Evolutionary conservation across 1,140 invertebrate species (phyloP), one percentile per base, ranked within the genome.

Genomic region (Pygmarrhopalites habei): DNA sequence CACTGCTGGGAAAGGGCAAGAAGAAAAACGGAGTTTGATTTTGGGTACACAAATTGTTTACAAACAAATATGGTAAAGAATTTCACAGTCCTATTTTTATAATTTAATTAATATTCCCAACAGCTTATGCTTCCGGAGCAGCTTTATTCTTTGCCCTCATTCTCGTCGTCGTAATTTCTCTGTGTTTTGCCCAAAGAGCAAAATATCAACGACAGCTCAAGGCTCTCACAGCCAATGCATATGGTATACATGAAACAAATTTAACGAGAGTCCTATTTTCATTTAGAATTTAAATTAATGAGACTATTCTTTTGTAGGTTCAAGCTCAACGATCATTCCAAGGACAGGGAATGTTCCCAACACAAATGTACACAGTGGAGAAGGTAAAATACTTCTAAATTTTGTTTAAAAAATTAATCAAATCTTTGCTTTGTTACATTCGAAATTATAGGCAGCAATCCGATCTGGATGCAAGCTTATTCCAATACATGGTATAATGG

Each of bases 401-500:
- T n/a, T n/a, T n/a, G n/a, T n/a, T n/a, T n/a, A n/a, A n/a, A n/a
- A n/a, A n/a, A n/a, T n/a, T n/a, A n/a, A n/a, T n/a, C n/a, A n/a
- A n/a, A n/a, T n/a, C n/a, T n/a, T n/a, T n/a, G n/a, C n/a, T n/a
- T n/a, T n/a, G n/a, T n/a, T n/a, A n/a, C n/a, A n/a, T n/a, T n/a
- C n/a, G n/a, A n/a, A n/a, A n/a, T n/a, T n/a, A n/a, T n/a, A n/a
- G n/a, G n/a, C n/a, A n/a, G n/a, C 10, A 95, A 95, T 80, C 92
- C 92, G 0, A 94, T 95, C 70, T 95, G 92, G 92, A 83, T 95
- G 76, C 88, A 91, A 71, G 88, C 90, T 7, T 94, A 93, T 73
- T 90, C 93, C 76, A 94, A 94, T 75, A 90, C 92, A 73, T 95
- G 91, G 90, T 93, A 90, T 74, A 94, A 94, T 77, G 86, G 85